Percentiles rank a stretch among this genome's conserved stretches.
Evolutionary conservation across 2,888 invertebrate genomes (phyloP).

Genomic region (Parnassius orleans): DNA sequence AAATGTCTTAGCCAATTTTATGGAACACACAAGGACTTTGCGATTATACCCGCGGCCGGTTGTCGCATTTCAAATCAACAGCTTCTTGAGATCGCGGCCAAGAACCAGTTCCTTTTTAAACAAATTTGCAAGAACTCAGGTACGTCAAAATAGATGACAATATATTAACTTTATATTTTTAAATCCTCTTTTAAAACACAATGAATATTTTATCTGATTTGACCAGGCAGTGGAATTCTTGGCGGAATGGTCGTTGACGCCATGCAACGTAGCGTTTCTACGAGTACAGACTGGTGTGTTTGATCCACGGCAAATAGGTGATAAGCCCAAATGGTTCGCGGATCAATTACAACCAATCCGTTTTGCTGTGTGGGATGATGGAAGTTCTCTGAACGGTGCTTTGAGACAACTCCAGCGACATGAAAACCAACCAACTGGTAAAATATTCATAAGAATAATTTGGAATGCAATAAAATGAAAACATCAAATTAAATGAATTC

Average conservation of each 20-base stretch:
- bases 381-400: slow-evolving; percentile 89
- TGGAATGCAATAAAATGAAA: no score
- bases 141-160: slow-evolving; percentile 41
- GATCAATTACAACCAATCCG: slow-evolving; percentile 92
- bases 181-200: background rate
- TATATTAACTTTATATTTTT: background rate
- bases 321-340: slow-evolving; percentile 98
- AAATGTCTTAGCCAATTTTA: slow-evolving; percentile 97
- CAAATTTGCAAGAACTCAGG: slow-evolving; percentile 96
- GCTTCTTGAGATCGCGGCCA: slow-evolving; percentile 96
- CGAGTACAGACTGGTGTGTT: slow-evolving; percentile 98
- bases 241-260: slow-evolving; percentile 98
- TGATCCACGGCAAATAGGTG: slow-evolving; percentile 97
- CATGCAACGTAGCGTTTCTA: slow-evolving; percentile 98
- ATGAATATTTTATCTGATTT: background rate
- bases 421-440: slow-evolving; percentile 89
- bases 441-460: background rate
- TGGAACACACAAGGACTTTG: slow-evolving; percentile 98
- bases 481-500: no score
- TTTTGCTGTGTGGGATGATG: slow-evolving; percentile 96
- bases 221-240: slow-evolving; percentile 96
- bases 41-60: slow-evolving; percentile 98
- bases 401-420: slow-evolving; percentile 86
- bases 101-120: slow-evolving; percentile 93
- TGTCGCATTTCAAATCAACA: slow-evolving; percentile 98